Evolutionary conservation across 2,888 invertebrate genomes (phyloP).

Genomic region (Eumerus sabulonum): DNA sequence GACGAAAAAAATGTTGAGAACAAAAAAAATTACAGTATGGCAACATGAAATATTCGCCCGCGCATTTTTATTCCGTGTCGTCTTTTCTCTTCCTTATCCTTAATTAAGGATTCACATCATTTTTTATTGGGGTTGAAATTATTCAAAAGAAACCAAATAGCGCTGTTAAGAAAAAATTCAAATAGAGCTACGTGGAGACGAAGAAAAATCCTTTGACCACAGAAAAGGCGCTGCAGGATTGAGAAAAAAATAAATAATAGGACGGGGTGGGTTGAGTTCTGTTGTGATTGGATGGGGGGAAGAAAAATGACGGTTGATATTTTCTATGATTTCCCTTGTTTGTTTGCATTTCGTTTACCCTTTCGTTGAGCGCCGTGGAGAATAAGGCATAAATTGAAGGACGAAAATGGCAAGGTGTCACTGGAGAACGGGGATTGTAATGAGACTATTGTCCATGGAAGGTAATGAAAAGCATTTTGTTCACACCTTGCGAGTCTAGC

Average conservation of each 20-base stretch:
- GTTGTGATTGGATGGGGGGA: slow-evolving; percentile 36
- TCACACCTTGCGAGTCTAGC: slow-evolving; percentile 46
- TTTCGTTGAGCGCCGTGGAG: slow-evolving; percentile 2
- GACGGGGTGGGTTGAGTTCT: slow-evolving; percentile 1
- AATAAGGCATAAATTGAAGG: slow-evolving; percentile 15
- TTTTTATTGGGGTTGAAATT: slow-evolving; percentile 79
- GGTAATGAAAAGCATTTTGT: slow-evolving; percentile 9
- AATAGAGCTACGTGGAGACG: slow-evolving; percentile 28
- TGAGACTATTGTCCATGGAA: slow-evolving; percentile 2
- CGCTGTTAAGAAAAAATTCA: slow-evolving; percentile 58
- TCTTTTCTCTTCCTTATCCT: slow-evolving; percentile 70
- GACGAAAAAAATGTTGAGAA: too few relatives aligned
- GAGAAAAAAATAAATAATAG: background rate
- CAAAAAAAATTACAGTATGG: slow-evolving; percentile 29
- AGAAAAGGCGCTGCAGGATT: background rate
- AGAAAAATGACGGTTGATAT: slow-evolving; percentile 66
- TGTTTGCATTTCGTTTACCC: slow-evolving; percentile 55
- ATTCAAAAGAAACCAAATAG: slow-evolving; percentile 76
- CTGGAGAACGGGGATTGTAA: slow-evolving; percentile 11
- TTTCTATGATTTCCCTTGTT: slow-evolving; percentile 62
- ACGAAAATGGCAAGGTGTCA: slow-evolving; percentile 8
- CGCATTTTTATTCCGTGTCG: too few relatives aligned
- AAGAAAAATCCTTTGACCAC: slow-evolving; percentile 62
- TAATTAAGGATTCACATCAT: slow-evolving; percentile 79
- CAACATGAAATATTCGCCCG: slow-evolving; percentile 55